phyloP scores from a whole-genome alignment of 2,888 invertebrate species.

The Disparrhopalites patrizii region DNA sequence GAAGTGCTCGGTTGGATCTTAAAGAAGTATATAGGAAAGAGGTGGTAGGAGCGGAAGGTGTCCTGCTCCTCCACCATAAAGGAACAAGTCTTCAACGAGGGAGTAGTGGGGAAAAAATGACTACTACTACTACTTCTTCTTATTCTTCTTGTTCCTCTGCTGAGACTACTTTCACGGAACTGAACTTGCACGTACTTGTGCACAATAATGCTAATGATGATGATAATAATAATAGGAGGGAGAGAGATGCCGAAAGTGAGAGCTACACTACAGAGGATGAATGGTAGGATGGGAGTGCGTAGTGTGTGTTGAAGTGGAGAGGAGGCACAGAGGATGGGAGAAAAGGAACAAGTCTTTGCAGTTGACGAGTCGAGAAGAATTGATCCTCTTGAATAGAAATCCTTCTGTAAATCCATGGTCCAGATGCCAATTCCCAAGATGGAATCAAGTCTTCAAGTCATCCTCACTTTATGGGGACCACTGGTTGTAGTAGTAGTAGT shows the following conservation, averaged over 20 bases:
- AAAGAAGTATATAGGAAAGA: background rate
- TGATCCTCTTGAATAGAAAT: conserved; percentile 35
- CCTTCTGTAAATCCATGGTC: conserved; percentile 38
- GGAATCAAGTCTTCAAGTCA: conserved; percentile 35
- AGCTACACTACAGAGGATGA: too few relatives aligned
- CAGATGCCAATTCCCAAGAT: conserved; percentile 44
- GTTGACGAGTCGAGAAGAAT: conserved; percentile 32
- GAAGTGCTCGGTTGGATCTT: conserved; percentile 13
- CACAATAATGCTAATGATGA: too few relatives aligned
- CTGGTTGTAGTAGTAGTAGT: too few relatives aligned
- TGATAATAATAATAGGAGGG: background rate
- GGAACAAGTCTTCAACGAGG: too few relatives aligned
- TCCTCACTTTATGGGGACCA: conserved; percentile 13
- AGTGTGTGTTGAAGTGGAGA: background rate
- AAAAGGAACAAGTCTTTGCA: conserved; percentile 23
- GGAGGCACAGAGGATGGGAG: background rate
- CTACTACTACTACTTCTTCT: too few relatives aligned
- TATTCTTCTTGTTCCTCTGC: too few relatives aligned
- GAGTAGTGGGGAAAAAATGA: too few relatives aligned
- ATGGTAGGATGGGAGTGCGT: background rate
- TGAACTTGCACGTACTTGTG: too few relatives aligned
- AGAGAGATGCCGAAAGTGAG: background rate
- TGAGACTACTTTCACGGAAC: too few relatives aligned
- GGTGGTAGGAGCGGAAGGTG: conserved; percentile 6
- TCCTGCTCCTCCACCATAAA: too few relatives aligned